Conservation (phyloP, 2,113 vertebrate genomes). For the Thunnus thynnus region DNA sequence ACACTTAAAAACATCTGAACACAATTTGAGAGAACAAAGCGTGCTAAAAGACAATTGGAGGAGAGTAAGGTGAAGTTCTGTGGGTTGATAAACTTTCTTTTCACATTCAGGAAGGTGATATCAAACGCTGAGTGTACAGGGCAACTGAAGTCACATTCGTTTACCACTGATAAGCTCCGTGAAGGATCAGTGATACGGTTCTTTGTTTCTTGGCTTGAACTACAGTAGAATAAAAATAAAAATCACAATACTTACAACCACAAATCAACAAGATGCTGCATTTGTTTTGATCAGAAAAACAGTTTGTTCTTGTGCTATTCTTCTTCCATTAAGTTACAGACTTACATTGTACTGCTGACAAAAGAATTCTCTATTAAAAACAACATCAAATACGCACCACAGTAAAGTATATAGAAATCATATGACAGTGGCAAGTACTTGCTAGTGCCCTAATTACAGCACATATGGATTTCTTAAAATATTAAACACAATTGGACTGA, state of each 20-base stretch:
- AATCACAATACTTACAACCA: constrained; percentile 27
- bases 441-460: not conserved
- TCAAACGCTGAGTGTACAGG: constrained; percentile 74
- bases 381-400: not conserved
- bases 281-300: constrained; percentile 27
- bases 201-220: constrained; percentile 55
- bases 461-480: not conserved
- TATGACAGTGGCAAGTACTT: not conserved
- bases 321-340: constrained; percentile 17
- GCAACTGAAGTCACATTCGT: constrained; percentile 68
- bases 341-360: constrained; percentile 8
- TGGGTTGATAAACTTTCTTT: constrained; percentile 76
- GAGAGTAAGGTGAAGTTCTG: constrained; percentile 75
- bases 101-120: constrained; percentile 61
- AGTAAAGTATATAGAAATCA: not conserved
- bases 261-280: constrained; percentile 27
- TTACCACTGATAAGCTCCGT: constrained; percentile 66
- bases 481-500: not conserved
- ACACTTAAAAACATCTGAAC: constrained; percentile 76
- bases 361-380: constrained; percentile 21
- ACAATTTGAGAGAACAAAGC: constrained; percentile 82
- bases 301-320: not conserved
- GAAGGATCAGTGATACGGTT: constrained; percentile 33
- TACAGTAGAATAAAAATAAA: constrained; percentile 40
- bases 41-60: constrained; percentile 74